Evolutionary conservation across 1,140 invertebrate genomes (phyloP).

Genomic region (Leptinotarsa defecta): DNA sequence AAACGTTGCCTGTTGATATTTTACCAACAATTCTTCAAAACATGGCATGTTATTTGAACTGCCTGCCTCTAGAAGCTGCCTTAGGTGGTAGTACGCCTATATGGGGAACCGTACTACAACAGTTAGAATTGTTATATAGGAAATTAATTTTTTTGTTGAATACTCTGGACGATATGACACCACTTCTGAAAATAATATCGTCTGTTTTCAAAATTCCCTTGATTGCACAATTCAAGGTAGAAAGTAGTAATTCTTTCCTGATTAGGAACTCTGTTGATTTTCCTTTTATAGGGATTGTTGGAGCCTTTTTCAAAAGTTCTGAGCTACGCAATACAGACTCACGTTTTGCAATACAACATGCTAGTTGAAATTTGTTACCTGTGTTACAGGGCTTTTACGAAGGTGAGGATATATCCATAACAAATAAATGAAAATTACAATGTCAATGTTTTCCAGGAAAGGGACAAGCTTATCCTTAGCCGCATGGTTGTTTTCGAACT

Average conservation of each 20-base stretch:
- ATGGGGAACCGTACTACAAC: slow-evolving; percentile 81
- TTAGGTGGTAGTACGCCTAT: slow-evolving; percentile 67
- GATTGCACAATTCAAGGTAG: slow-evolving; percentile 78
- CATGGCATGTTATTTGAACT: slow-evolving; percentile 91
- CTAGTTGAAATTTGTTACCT: slow-evolving; percentile 88
- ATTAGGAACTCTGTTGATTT: not conserved
- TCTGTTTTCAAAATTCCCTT: slow-evolving; percentile 84
- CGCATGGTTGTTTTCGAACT: slow-evolving; percentile 91
- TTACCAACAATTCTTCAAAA: slow-evolving; percentile 81
- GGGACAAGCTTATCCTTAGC: slow-evolving; percentile 91
- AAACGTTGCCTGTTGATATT: slow-evolving; percentile 79
- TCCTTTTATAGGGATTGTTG: slow-evolving; percentile 69
- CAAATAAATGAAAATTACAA: not conserved
- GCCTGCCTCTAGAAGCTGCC: slow-evolving; percentile 82
- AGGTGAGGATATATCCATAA: slow-evolving; percentile 62
- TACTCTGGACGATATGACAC: slow-evolving; percentile 73
- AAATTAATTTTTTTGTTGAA: slow-evolving; percentile 75
- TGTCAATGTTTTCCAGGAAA: slow-evolving; percentile 65
- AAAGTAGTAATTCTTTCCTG: not conserved
- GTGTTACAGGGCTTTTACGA: slow-evolving; percentile 84
- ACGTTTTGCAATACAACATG: slow-evolving; percentile 79
- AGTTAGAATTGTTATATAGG: slow-evolving; percentile 84
- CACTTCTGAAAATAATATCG: slow-evolving; percentile 83
- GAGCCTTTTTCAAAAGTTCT: slow-evolving; percentile 97
- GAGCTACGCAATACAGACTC: slow-evolving; percentile 88